Evolutionary conservation across 2,797 vertebrate species (phyloP).

Genomic region (Hippocampus kuda): DNA sequence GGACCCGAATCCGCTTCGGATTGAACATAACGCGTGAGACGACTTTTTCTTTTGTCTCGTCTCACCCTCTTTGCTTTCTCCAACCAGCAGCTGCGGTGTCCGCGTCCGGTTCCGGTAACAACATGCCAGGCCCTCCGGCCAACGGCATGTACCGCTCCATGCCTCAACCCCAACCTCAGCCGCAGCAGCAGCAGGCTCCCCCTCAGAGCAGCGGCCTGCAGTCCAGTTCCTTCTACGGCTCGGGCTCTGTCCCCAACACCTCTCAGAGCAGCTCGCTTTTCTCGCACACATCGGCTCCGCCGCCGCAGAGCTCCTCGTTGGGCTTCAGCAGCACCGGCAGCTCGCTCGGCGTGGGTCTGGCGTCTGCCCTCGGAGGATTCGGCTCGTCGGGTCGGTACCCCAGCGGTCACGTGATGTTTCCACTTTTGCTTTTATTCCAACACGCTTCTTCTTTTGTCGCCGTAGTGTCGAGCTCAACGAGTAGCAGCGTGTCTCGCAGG

Average conservation of each 20-base stretch:
- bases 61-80: background rate
- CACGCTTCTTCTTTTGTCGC: background rate
- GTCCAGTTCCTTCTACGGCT: constrained; percentile 92
- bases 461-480: constrained; percentile 88
- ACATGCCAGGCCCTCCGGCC: constrained; percentile 78
- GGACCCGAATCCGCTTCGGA: too few species aligned
- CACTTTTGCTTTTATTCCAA: background rate
- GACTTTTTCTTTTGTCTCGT: too few species aligned
- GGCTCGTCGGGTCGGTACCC: constrained; percentile 83
- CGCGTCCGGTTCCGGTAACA: constrained; percentile 84
- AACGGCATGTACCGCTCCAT: constrained; percentile 89
- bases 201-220: constrained; percentile 80
- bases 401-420: background rate
- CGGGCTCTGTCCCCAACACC: constrained; percentile 80
- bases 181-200: constrained; percentile 74
- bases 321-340: constrained; percentile 82
- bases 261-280: constrained; percentile 97
- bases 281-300: constrained; percentile 86
- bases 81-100: constrained; percentile 76
- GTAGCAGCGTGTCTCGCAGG: constrained; percentile 90
- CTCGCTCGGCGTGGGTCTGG: constrained; percentile 88
- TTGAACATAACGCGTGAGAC: too few species aligned
- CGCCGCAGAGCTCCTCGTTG: constrained; percentile 81
- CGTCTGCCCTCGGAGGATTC: constrained; percentile 93
- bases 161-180: constrained; percentile 80